These are phyloP conservation scores for Aporophyla nigra DNA, from an alignment of 2,888 invertebrate genomes.

Conservation along the genomic window DNA sequence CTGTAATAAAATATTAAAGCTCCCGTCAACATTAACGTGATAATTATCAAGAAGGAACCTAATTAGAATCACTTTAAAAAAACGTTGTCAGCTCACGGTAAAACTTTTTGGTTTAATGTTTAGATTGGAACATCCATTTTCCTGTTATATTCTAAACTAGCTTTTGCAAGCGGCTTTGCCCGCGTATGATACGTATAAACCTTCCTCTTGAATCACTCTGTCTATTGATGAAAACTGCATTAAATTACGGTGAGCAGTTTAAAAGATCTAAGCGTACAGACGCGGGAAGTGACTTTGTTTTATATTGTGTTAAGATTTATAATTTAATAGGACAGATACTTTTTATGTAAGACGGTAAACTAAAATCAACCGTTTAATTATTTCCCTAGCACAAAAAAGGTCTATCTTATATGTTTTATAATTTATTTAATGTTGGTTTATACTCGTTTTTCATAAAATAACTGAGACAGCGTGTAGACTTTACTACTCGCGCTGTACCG, in stretches of 20 bases:
- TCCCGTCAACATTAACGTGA: not conserved
- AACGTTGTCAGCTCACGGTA: not conserved
- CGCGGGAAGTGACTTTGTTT: too few relatives aligned
- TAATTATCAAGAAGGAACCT: not conserved
- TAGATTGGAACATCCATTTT: not conserved
- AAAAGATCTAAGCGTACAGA: too few relatives aligned
- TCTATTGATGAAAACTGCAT: too few relatives aligned
- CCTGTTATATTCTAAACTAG: not conserved
- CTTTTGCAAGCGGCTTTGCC: too few relatives aligned
- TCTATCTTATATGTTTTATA: not conserved
- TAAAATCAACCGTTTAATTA: not conserved
- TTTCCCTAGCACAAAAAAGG: not conserved
- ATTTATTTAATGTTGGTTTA: constrained; percentile 6
- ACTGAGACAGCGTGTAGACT: constrained; percentile 44
- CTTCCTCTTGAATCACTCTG: too few relatives aligned
- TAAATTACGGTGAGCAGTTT: too few relatives aligned
- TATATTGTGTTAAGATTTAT: too few relatives aligned
- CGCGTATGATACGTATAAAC: too few relatives aligned
- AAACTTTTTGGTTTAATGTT: not conserved
- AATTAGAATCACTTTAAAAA: not conserved
- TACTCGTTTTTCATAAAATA: constrained; percentile 9
- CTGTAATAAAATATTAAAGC: not conserved
- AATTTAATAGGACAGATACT: too few relatives aligned
- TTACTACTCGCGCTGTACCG: constrained; percentile 54
- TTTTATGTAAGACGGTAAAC: not conserved